Percentiles rank a stretch among this genome's conserved stretches.
Evolutionary conservation across 1,140 invertebrate species (phyloP).

Genomic region (Lordiphosa collinella): DNA sequence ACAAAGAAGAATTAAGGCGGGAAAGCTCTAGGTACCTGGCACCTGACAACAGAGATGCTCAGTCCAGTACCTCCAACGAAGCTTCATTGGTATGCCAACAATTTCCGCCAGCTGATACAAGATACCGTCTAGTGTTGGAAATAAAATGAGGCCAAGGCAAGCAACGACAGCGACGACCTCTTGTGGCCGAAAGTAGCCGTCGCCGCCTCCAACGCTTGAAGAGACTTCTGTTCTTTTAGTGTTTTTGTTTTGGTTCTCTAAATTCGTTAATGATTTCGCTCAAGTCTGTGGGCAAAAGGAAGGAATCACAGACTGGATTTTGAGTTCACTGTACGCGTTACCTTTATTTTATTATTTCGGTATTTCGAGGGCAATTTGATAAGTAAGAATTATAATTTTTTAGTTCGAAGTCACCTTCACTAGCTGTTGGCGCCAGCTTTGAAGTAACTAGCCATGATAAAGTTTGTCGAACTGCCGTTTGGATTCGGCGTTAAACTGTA

Average conservation of each 20-base stretch:
- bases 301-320: slow-evolving; percentile 25
- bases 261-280: slow-evolving; percentile 39
- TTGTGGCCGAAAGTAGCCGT: slow-evolving; percentile 25
- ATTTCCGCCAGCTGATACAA: slow-evolving; percentile 24
- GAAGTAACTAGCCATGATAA: too few species aligned
- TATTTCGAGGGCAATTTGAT: background rate
- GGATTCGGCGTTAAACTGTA: too few species aligned
- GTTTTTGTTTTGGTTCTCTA: slow-evolving; percentile 68
- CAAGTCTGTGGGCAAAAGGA: background rate
- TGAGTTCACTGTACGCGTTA: slow-evolving; percentile 73
- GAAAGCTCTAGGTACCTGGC: slow-evolving; percentile 16
- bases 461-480: too few species aligned
- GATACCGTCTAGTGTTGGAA: slow-evolving; percentile 11
- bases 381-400: too few species aligned
- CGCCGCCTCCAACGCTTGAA: slow-evolving; percentile 20
- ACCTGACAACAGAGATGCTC: slow-evolving; percentile 2
- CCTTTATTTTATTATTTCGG: slow-evolving; percentile 31
- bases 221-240: slow-evolving; percentile 51
- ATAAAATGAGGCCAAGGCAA: slow-evolving; percentile 68
- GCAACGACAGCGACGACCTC: slow-evolving; percentile 22
- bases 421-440: too few species aligned
- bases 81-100: slow-evolving; percentile 27
- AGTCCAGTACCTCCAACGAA: slow-evolving; percentile 1
- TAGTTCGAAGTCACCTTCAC: too few species aligned
- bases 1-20: slow-evolving; percentile 18